phyloP scores from a whole-genome alignment of 2,888 invertebrate species.

The Drosophila suboccidentalis region DNA sequence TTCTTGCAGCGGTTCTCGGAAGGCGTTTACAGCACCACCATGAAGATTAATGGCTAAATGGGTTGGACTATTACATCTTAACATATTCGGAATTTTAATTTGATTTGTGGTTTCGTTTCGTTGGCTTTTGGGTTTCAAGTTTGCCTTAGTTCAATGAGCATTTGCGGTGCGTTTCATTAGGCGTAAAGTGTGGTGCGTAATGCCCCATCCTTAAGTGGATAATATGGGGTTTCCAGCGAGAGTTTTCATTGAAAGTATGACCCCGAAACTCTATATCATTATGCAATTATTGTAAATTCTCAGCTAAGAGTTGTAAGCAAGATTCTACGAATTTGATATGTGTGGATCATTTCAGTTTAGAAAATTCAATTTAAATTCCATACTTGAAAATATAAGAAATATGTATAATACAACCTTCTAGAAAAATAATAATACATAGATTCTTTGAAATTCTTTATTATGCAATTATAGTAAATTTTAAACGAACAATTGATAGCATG shows the following conservation, averaged over 20 bases:
- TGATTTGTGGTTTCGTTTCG: conserved; percentile 71
- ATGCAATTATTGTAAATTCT: conserved; percentile 50
- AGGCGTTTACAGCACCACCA: conserved; percentile 32
- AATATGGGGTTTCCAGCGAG: conserved; percentile 54
- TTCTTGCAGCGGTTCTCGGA: conserved; percentile 55
- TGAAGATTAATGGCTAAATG: conserved; percentile 45
- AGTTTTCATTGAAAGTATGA: background rate
- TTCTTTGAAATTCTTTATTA: no score
- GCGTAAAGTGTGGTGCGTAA: conserved; percentile 64
- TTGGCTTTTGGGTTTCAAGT: conserved; percentile 19
- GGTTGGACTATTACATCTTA: conserved; percentile 36
- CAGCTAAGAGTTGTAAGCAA: background rate
- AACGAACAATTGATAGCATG: no score
- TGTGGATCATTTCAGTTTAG: background rate
- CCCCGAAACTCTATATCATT: conserved; percentile 19
- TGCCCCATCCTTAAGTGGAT: conserved; percentile 66
- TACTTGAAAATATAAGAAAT: background rate
- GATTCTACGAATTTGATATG: background rate
- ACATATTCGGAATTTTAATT: conserved; percentile 74
- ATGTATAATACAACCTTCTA: no score
- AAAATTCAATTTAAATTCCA: background rate
- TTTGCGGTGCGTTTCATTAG: conserved; percentile 65
- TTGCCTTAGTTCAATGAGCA: conserved; percentile 49
- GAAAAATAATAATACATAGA: no score
- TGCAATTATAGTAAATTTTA: no score